Conservation (phyloP, 2,113 vertebrate species). For the Hepsetus odoe region DNA sequence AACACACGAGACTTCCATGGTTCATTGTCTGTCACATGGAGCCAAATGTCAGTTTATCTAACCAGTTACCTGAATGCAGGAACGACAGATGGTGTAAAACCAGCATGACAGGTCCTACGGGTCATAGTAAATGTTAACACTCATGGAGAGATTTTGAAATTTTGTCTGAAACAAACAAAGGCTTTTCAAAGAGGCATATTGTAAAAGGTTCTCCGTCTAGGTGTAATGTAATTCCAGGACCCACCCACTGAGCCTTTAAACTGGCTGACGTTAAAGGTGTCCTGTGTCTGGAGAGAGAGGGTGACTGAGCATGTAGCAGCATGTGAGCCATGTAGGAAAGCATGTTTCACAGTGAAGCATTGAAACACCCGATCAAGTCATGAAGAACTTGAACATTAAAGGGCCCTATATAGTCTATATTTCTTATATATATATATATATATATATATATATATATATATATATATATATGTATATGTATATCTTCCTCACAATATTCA, state of each 20-base stretch:
- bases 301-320: not conserved
- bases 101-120: conserved; percentile 26
- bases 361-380: no score
- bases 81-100: not conserved
- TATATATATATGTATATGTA: no score
- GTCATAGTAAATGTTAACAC: not conserved
- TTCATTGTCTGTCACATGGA: not conserved
- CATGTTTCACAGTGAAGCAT: not conserved
- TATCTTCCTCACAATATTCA: no score
- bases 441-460: no score
- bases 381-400: no score
- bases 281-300: not conserved
- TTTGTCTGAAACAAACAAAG: not conserved
- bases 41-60: not conserved
- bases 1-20: not conserved
- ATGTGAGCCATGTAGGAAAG: not conserved
- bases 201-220: not conserved
- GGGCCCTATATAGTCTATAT: no score
- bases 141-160: not conserved
- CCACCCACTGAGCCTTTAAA: not conserved
- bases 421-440: no score
- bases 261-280: no score
- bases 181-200: not conserved
- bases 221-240: not conserved
- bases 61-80: not conserved